Evolutionary conservation across 2,113 vertebrate genomes (phyloP).

Genomic region (Tetrax tetrax): DNA sequence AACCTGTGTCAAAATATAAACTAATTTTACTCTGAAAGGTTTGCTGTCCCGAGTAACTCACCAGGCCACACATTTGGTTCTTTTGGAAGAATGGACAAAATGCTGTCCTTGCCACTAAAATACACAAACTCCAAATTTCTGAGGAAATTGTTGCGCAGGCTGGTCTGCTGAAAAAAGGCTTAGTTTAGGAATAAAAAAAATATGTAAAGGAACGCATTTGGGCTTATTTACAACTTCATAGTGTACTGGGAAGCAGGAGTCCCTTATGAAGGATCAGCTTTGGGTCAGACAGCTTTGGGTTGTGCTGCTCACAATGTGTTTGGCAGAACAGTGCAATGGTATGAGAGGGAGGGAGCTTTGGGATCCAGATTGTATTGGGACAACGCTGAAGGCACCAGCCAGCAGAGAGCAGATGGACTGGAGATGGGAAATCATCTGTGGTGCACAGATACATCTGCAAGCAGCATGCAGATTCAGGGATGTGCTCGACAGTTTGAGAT

Average conservation of each 20-base stretch:
- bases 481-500: neutral
- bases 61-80: neutral
- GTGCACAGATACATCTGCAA: neutral
- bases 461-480: neutral
- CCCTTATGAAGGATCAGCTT: neutral
- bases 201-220: accelerated
- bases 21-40: neutral
- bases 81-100: neutral
- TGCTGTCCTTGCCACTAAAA: neutral
- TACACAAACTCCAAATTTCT: neutral
- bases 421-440: neutral
- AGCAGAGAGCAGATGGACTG: conserved; percentile 2
- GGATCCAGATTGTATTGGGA: neutral
- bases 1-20: neutral
- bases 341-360: neutral
- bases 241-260: neutral
- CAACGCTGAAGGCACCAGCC: neutral
- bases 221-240: neutral
- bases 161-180: neutral
- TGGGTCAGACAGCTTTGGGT: neutral
- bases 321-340: neutral
- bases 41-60: neutral
- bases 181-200: neutral
- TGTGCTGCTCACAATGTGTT: neutral
- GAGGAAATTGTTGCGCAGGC: neutral